Evolutionary conservation across 1,140 invertebrate genomes (phyloP).

Genomic region (Sesamia nonagrioides): DNA sequence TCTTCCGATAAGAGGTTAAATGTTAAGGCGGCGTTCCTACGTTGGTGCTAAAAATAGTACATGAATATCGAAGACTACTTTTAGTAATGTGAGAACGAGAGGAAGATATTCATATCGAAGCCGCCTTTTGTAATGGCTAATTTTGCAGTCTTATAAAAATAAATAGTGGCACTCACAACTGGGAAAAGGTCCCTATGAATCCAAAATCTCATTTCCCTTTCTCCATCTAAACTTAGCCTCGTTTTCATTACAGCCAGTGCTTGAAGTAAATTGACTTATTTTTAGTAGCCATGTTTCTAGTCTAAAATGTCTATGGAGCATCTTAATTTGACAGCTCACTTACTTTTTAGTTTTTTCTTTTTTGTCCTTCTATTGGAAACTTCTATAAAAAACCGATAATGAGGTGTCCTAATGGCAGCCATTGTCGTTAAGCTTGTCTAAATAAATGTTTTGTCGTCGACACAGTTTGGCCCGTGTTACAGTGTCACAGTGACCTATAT

Average conservation of each 20-base stretch:
- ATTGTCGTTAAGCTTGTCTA: slow-evolving; percentile 29
- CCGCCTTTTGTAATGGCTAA: neutral
- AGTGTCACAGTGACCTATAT: slow-evolving; percentile 45
- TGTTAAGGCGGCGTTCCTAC: neutral
- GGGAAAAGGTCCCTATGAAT: neutral
- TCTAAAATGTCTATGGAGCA: too few species aligned
- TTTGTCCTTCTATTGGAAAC: neutral
- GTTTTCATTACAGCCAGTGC: too few species aligned
- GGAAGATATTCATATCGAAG: neutral
- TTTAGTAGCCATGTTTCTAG: too few species aligned
- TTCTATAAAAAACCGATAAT: slow-evolving; percentile 42
- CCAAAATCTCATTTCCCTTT: neutral
- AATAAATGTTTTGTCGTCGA: slow-evolving; percentile 33
- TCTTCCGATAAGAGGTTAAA: neutral
- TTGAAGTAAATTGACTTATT: too few species aligned
- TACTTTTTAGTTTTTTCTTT: neutral
- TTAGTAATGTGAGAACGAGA: neutral
- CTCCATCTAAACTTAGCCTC: neutral
- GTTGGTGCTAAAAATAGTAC: too few species aligned
- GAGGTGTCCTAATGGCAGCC: slow-evolving; percentile 55
- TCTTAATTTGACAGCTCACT: too few species aligned
- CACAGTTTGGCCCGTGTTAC: slow-evolving; percentile 19
- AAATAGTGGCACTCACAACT: neutral
- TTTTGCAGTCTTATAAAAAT: neutral
- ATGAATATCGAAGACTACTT: too few species aligned